phyloP scores from a whole-genome alignment of 1,140 invertebrate genomes.

The Drosophila saltans region DNA sequence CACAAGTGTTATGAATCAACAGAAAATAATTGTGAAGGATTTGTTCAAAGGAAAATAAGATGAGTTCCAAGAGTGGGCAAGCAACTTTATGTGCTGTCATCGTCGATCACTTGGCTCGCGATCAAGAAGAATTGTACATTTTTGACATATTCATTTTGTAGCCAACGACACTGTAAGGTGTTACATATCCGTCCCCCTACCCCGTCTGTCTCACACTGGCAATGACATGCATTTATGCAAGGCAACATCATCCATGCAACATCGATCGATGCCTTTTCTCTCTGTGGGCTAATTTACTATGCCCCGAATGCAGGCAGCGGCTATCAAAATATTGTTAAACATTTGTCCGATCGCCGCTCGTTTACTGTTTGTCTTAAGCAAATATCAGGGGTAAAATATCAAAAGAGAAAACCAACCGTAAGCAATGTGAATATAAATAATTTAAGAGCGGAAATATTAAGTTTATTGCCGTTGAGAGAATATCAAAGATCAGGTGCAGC shows the following conservation, averaged over 20 bases:
- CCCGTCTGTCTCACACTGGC: conserved; percentile 15
- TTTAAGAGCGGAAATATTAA: conserved; percentile 78
- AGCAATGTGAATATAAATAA: conserved; percentile 52
- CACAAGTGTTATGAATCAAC: conserved; percentile 69
- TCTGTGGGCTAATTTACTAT: conserved; percentile 72
- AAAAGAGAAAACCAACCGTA: background rate
- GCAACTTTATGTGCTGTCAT: conserved; percentile 51
- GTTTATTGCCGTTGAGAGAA: conserved; percentile 58
- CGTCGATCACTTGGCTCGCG: conserved; percentile 33
- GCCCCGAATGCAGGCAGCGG: conserved; percentile 48
- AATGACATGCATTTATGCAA: conserved; percentile 80
- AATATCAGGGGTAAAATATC: conserved; percentile 29
- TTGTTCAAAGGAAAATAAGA: conserved; percentile 59
- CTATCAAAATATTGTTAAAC: conserved; percentile 80
- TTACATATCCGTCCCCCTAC: conserved; percentile 55
- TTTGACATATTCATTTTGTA: conserved; percentile 77
- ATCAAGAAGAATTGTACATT: conserved; percentile 70
- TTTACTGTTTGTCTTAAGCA: conserved; percentile 29
- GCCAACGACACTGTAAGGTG: conserved; percentile 63
- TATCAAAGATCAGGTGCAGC: conserved; percentile 10
- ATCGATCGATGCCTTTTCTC: conserved; percentile 28
- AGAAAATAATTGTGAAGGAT: conserved; percentile 59
- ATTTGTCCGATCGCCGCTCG: conserved; percentile 50
- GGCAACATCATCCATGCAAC: background rate
- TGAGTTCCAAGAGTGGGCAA: conserved; percentile 20